Evolutionary conservation across 2,113 vertebrate genomes (phyloP), one percentile per base, ranked within the genome.

Genomic region (Erythrocercus mccallii): DNA sequence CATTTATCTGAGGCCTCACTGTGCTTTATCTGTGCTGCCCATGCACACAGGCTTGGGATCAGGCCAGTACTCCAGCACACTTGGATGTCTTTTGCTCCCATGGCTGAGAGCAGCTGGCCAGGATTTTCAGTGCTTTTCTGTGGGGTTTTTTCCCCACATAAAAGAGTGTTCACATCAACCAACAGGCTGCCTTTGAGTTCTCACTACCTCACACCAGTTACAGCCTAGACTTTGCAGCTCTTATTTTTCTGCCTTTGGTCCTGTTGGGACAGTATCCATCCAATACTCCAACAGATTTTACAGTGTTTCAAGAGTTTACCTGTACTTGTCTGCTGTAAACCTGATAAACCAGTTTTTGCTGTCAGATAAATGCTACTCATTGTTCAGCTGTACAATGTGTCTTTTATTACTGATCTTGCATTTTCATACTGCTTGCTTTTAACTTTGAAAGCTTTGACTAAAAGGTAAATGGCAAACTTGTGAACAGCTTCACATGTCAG

Each of bases 331-430:
- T 33, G 12, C 5, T 12, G 42, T 80, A n/a, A 96, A 90, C 88
- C 42, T 54, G 82, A 90, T 58, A 70, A 88, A 95, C 82, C 82
- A 72, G 84, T 91, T 95, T 81, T 33, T 69, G 74, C 86, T 88
- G 58, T 42, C 65, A 53, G 47, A 69, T 10, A 51, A 92, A 50
- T 35, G 18, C 54, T 30, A 6, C 0, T 4, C 44, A 54, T 57
- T 79, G 51, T 68, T 87, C 65, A 64, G 71, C 57, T 33, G 45
- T 14, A 71, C 54, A 60, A 30, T 2, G 1, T 64, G 53, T 54
- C 45, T 90, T 92, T 51, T 57, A 86, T 64, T 53, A 25, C 18
- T 15, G 15, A 65, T 86, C 50, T 53, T 66, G 30, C 23, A 53
- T 80, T 90, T 72, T 87, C 5, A 0, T 19, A 53, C 25, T 28